Conservation (phyloP, 2,888 invertebrate species). For the Micoletzkya japonica region DNA sequence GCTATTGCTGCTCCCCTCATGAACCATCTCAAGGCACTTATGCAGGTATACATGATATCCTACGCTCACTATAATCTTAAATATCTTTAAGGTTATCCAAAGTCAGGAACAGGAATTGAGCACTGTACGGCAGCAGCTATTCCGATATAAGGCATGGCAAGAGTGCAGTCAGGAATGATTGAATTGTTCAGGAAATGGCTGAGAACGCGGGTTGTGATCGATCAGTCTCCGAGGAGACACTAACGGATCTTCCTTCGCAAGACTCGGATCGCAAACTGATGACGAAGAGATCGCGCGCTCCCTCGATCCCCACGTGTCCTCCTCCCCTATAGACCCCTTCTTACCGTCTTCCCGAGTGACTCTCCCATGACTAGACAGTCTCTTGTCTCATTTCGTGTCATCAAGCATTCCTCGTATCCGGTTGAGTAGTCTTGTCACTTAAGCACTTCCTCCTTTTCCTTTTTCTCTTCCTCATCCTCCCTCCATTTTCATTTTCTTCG, state of each 20-base stretch:
- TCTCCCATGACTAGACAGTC: no score
- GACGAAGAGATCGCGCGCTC: conserved; percentile 39
- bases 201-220: conserved; percentile 48
- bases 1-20: conserved; percentile 63
- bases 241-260: conserved; percentile 41
- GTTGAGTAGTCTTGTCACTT: neutral
- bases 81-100: conserved; percentile 41
- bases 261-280: conserved; percentile 40
- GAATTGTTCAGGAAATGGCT: conserved; percentile 38
- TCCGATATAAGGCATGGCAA: conserved; percentile 44
- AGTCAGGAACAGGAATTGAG: conserved; percentile 56
- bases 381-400: neutral
- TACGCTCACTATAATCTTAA: neutral
- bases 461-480: neutral
- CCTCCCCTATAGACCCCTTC: no score
- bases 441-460: neutral
- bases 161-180: neutral
- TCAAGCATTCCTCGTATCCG: neutral
- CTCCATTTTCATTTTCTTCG: neutral
- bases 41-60: conserved; percentile 41
- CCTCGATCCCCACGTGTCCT: conserved; percentile 42
- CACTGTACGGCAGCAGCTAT: conserved; percentile 50
- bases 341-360: no score
- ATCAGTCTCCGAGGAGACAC: conserved; percentile 57
- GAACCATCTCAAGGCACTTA: conserved; percentile 62